Evolutionary conservation across 2,113 vertebrate species (phyloP), one percentile per base, ranked within the genome.

Genomic region (Sula dactylatra): DNA sequence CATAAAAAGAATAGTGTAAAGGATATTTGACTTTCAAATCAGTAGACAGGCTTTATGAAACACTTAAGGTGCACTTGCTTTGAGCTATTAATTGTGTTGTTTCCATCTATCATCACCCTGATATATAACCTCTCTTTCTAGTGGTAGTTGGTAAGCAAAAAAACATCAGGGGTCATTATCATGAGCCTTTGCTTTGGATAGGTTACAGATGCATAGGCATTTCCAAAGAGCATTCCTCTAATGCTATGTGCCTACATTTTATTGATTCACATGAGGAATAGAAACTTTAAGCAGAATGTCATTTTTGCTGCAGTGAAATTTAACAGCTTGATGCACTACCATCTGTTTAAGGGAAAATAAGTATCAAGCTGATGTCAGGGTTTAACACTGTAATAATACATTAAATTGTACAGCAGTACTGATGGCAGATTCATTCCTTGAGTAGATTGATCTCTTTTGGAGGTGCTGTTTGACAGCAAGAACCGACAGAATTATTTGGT

Each of bases 301-400:
- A 78, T 52, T 86, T 93, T 77, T 82, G 56, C 86, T 80, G 76
- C 67, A 81, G 74, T 62, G 86, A 87, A 91, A 95, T 86, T 79
- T 80, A 95, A 91, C 73, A 94, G 89, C 58, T 87, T 62, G 54
- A 84, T 95, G 78, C 50, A 36, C 74, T 73, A 66, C 94, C 54
- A 87, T 82, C 84, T 94, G 80, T 86, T 91, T 54, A 54, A 69
- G 42, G 21, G 78, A 91, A 94, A 84, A 82, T 54, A 89, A 45
- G 50, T 54, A 77, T 66, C 66, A 56, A 58, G 34, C 26, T 90
- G 83, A 67, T 92, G 38, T 76, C 76, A 86, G 55, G 24, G 52
- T 61, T 91, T 91, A 91, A 92, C 77, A 47, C 16, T 38, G 14
- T 74, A 92, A 86, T 56, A 73, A 82, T 78, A 88, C 67, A 58